Evolutionary conservation across 2,888 invertebrate species (phyloP).

Genomic region (Ethmia dodecea): DNA sequence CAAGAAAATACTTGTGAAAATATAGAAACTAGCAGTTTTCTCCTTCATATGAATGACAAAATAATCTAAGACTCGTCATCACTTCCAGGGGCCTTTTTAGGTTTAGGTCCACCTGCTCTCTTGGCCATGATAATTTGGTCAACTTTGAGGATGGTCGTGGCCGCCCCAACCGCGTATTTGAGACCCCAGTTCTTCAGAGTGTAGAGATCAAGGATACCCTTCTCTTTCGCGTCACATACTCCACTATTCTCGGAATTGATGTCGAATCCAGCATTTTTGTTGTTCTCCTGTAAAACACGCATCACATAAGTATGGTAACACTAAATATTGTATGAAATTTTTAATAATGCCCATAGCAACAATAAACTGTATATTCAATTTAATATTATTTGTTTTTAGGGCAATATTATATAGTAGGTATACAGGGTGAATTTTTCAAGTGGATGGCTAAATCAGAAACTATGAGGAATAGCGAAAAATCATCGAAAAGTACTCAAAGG

Average conservation of each 20-base stretch:
- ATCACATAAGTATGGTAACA: too few relatives aligned
- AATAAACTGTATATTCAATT: too few relatives aligned
- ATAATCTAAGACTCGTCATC: slow-evolving; percentile 84
- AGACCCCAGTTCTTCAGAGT: slow-evolving; percentile 94
- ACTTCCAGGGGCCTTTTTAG: slow-evolving; percentile 80
- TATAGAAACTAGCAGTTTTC: not conserved
- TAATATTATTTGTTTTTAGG: too few relatives aligned
- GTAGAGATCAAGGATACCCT: slow-evolving; percentile 90
- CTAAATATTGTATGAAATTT: too few relatives aligned
- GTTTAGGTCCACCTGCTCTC: slow-evolving; percentile 96
- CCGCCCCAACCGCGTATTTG: slow-evolving; percentile 96
- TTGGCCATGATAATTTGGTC: slow-evolving; percentile 99
- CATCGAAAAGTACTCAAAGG: too few relatives aligned
- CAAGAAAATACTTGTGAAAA: slow-evolving; percentile 6
- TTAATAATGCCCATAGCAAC: too few relatives aligned
- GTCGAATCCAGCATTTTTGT: slow-evolving; percentile 90
- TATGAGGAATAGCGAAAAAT: too few relatives aligned
- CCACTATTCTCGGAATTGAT: slow-evolving; percentile 87
- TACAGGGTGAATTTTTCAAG: too few relatives aligned
- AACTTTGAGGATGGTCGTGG: slow-evolving; percentile 93
- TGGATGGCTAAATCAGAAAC: too few relatives aligned
- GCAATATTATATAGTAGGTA: too few relatives aligned
- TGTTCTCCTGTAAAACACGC: slow-evolving; percentile 80
- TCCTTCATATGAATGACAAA: not conserved
- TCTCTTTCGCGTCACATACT: slow-evolving; percentile 85